Evolutionary conservation across 2,888 invertebrate genomes (phyloP), one percentile per base, ranked within the genome.

Genomic region (Argyresthia goedartella): DNA sequence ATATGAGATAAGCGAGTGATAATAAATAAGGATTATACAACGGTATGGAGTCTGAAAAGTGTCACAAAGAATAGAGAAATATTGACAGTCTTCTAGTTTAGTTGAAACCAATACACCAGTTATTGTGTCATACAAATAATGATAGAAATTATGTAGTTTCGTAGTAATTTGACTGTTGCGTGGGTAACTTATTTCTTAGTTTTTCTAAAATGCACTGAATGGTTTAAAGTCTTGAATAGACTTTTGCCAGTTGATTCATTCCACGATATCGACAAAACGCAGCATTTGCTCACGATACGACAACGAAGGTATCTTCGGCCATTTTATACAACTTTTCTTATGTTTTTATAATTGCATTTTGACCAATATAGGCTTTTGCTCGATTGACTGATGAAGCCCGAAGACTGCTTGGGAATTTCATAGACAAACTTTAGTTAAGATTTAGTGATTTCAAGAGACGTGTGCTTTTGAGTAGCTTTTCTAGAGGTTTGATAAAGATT

Each of bases 51-150:
- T 25, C 6, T 25, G 25, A 25, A 25, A 25, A 2, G 25, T 25
- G 25, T 25, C 25, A 25, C 25, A 25, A 25, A 25, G 25, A 25
- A 4, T 25, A 25, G 25, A 25, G 25, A 25, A 25, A 25, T 25
- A 6, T 25, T 25, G 25, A 25, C 25, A 25, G 25, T 25, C 6
- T 4, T 25, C 3, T 4, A 25, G 25, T 2, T 25, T 25, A 25
- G 25, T 25, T 25, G 2, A 25, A 25, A 25, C 25, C 25, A 4
- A 25, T 25, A 51, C 51, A 48, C 34, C 16, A 34, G 14, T 50
- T 44, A 51, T 13, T 45, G 51, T 50, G 50, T 50, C 50, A 50
- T 50, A 51, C 44, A 51, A 33, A 13, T 15, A 7, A 45, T 50
- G 15, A 25, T 25, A 25, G 25, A 25, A 25, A 25, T 25, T 25